A percentile compares a stretch with the other conserved stretches of the same genome.
These are phyloP conservation scores for Phoeniculus purpureus DNA, from an alignment of 2,797 vertebrate genomes.

Conservation along the genomic window DNA sequence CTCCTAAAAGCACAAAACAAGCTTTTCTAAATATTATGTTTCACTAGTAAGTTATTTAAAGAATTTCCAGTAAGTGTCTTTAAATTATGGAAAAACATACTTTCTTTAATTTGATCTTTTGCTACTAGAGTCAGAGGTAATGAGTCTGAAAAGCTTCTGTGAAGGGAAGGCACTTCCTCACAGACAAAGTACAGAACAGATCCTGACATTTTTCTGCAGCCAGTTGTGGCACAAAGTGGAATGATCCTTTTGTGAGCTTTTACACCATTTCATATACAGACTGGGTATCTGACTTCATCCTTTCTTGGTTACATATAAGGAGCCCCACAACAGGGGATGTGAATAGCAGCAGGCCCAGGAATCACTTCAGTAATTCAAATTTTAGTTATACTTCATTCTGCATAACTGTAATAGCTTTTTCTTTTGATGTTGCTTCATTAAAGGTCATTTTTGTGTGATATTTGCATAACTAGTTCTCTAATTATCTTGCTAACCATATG, in stretches of 20 bases:
- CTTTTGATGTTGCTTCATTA: constrained; percentile 29
- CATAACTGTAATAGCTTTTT: background rate
- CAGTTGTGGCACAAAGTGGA: background rate
- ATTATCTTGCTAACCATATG: constrained; percentile 38
- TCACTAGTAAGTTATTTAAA: no score
- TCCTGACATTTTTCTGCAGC: background rate
- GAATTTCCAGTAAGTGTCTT: no score
- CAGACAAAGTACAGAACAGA: background rate
- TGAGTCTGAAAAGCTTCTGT: background rate
- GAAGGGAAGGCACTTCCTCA: background rate
- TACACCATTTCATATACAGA: background rate
- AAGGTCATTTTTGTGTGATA: constrained; percentile 39
- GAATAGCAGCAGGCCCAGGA: background rate
- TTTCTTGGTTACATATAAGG: background rate
- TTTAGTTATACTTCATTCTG: background rate
- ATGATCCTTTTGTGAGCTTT: background rate
- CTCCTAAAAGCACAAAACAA: background rate
- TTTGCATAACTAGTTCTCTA: constrained; percentile 53
- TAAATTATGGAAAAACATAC: background rate
- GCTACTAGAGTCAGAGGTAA: background rate
- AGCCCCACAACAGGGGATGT: background rate
- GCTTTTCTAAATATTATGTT: background rate
- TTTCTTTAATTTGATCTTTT: background rate
- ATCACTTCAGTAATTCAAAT: background rate
- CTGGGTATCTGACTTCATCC: fast-evolving